phyloP scores from a whole-genome alignment of 2,113 vertebrate species.

The Todiramphus saurophagus region DNA sequence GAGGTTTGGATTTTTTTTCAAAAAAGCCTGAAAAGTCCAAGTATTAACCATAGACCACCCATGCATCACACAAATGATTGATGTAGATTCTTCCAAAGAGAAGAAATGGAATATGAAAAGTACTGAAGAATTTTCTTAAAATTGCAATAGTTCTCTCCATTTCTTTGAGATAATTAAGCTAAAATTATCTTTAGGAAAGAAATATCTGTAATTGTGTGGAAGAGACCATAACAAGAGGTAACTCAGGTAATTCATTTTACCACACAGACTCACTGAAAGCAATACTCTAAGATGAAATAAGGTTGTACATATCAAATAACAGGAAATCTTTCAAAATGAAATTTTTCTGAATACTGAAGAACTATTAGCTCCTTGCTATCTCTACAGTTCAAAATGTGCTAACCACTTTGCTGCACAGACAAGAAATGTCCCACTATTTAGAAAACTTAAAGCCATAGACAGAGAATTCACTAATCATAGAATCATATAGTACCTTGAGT shows the following conservation, averaged over 20 bases:
- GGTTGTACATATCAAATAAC: neutral
- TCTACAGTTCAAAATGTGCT: neutral
- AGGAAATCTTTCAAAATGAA: neutral
- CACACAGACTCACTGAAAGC: neutral
- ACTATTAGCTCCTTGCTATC: neutral
- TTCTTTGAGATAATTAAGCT: neutral
- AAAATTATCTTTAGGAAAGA: neutral
- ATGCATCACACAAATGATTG: neutral
- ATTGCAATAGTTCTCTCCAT: neutral
- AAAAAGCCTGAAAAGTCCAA: neutral
- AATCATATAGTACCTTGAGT: neutral
- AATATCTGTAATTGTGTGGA: neutral
- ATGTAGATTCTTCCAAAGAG: neutral
- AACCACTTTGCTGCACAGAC: neutral
- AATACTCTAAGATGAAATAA: neutral
- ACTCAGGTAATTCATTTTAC: neutral
- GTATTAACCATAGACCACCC: neutral
- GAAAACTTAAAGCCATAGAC: neutral
- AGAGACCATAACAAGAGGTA: neutral
- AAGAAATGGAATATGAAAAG: neutral
- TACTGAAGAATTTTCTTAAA: neutral
- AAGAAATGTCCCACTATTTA: neutral
- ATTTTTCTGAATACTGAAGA: neutral
- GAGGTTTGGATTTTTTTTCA: no score
- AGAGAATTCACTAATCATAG: rapidly evolving